Percentiles rank a stretch among this genome's conserved stretches.
Evolutionary conservation across 2,797 vertebrate species (phyloP).

Genomic region (Esox masquinongy): DNA sequence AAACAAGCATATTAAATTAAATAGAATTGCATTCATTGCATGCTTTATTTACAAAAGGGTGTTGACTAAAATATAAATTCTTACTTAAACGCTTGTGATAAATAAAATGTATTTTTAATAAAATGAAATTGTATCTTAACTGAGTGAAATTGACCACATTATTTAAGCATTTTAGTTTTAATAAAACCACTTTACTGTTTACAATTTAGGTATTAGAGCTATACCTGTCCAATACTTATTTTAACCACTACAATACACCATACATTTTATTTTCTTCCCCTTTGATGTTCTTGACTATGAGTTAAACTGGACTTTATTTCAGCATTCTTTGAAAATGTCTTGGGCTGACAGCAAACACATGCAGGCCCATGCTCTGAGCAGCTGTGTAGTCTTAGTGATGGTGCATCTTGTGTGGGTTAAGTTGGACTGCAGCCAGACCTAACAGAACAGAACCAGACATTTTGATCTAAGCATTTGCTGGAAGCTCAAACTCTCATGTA

Average conservation of each 20-base stretch:
- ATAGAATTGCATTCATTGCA: no score
- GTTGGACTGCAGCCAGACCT: neutral
- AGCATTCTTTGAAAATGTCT: conserved; percentile 14
- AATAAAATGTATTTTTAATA: no score
- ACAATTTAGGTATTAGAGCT: no score
- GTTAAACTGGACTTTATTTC: conserved; percentile 22
- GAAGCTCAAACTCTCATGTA: neutral
- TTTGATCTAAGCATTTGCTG: neutral
- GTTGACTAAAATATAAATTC: no score
- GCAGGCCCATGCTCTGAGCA: conserved; percentile 58
- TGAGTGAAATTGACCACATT: no score
- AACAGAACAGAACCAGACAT: neutral
- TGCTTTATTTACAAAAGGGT: no score
- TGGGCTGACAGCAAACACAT: conserved; percentile 58
- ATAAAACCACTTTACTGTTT: no score
- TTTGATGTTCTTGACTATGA: conserved; percentile 28
- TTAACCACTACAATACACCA: neutral
- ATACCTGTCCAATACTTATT: no score
- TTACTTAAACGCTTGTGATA: no score
- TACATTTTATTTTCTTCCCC: neutral
- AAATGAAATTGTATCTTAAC: no score
- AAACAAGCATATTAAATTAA: no score
- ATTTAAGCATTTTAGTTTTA: conserved; percentile 3
- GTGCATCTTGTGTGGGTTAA: conserved; percentile 49
- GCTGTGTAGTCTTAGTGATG: conserved; percentile 64